Evolutionary conservation across 2,797 vertebrate genomes (phyloP).

Genomic region (Karalla daura): DNA sequence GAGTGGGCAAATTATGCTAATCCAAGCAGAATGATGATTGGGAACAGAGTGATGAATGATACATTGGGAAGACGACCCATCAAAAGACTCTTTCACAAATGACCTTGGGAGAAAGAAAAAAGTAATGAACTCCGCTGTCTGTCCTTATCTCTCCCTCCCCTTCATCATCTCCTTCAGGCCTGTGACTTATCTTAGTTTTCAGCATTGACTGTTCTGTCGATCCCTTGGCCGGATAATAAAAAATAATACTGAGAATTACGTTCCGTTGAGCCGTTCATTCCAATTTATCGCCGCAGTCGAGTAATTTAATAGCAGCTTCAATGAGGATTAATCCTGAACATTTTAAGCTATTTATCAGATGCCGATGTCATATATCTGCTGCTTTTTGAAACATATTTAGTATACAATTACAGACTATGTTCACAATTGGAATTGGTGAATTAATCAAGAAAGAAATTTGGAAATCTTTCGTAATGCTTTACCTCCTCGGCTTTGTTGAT

Average conservation of each 20-base stretch:
- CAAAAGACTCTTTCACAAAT: conserved; percentile 31
- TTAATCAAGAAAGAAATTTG: no score
- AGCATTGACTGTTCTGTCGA: not conserved
- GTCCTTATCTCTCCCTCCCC: conserved; percentile 12
- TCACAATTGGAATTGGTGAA: no score
- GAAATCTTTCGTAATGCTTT: no score
- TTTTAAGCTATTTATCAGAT: not conserved
- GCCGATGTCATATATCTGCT: not conserved
- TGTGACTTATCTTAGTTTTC: conserved; percentile 4
- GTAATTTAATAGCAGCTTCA: not conserved
- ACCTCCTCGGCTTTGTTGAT: no score
- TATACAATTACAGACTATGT: no score
- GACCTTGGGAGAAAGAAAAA: conserved; percentile 57
- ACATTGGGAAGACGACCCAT: conserved; percentile 30
- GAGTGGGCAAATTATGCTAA: conserved; percentile 55
- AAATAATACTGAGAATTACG: not conserved
- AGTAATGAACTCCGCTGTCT: conserved; percentile 25
- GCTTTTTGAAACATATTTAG: not conserved
- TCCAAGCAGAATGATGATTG: conserved; percentile 61
- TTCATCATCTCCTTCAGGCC: not conserved
- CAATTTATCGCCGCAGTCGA: not conserved
- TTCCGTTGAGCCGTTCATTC: not conserved
- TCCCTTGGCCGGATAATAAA: no score
- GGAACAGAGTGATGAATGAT: conserved; percentile 58
- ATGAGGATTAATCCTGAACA: not conserved